Conservation (phyloP, 2,888 invertebrate species). For the Acholoe squamosa region DNA sequence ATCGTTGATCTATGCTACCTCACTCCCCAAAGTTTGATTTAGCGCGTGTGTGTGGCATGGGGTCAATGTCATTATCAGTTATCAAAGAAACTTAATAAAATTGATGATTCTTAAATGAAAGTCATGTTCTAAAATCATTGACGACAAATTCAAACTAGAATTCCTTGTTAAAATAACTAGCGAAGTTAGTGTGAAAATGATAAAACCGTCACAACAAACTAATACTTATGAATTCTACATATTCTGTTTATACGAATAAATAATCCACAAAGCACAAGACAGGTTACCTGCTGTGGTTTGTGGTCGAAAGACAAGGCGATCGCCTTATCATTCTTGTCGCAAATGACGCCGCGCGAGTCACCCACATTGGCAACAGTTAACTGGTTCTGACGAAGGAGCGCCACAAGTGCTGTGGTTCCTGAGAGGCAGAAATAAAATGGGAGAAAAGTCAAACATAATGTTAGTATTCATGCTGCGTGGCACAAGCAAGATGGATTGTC, state of each 20-base stretch:
- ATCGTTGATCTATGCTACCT: too few species aligned
- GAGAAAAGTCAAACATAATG: constrained; percentile 57
- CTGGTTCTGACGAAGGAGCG: constrained; percentile 91
- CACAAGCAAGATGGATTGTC: not conserved
- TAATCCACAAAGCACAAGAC: constrained; percentile 19
- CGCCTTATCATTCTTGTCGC: constrained; percentile 93
- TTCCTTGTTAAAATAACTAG: too few species aligned
- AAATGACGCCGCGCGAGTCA: constrained; percentile 97
- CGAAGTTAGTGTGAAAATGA: too few species aligned
- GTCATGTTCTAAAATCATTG: too few species aligned
- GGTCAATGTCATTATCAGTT: too few species aligned
- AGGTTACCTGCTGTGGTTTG: constrained; percentile 94
- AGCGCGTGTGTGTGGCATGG: too few species aligned
- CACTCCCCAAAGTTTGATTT: too few species aligned
- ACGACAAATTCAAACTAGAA: too few species aligned
- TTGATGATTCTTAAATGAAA: too few species aligned
- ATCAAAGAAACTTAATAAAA: too few species aligned
- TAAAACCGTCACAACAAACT: too few species aligned
- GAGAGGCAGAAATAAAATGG: constrained; percentile 74
- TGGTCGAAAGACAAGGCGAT: constrained; percentile 97
- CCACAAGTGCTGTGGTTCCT: constrained; percentile 96
- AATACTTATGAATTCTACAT: not conserved
- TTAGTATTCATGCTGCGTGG: not conserved
- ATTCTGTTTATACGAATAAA: not conserved
- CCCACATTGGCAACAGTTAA: constrained; percentile 97